Conservation (phyloP, 2,797 vertebrate genomes). For the Hypotaenidia okinawae region DNA sequence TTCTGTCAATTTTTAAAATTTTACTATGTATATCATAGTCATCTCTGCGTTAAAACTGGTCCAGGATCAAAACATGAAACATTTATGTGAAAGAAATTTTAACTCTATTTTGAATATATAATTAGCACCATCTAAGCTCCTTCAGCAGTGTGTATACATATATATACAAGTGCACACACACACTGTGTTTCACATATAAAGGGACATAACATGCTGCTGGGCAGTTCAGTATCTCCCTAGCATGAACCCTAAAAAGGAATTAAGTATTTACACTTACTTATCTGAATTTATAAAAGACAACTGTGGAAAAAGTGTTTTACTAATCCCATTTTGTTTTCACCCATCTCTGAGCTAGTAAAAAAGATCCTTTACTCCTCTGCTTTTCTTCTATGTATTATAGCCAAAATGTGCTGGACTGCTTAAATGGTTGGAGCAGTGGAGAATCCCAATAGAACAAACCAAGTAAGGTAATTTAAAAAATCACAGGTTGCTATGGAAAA, state of each 20-base stretch:
- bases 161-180: not conserved
- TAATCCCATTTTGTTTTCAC: not conserved
- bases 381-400: not conserved
- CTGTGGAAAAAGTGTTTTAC: not conserved
- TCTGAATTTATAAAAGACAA: not conserved
- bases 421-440: not conserved
- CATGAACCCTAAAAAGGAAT: not conserved
- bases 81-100: not conserved
- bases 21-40: not conserved
- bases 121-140: not conserved
- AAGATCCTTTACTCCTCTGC: not conserved
- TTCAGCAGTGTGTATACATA: not conserved
- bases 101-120: not conserved
- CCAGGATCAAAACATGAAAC: not conserved
- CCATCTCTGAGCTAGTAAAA: not conserved
- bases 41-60: not conserved
- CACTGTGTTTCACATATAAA: not conserved
- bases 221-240: not conserved
- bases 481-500: slow-evolving; percentile 6
- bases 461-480: slow-evolving; percentile 34
- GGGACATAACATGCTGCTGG: not conserved
- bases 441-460: not conserved
- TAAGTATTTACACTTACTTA: not conserved
- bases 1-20: not conserved
- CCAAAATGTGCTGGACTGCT: not conserved